A percentile compares a stretch with the other conserved stretches of the same genome.
phyloP scores from a whole-genome alignment of 1,140 invertebrate species.

The Batillaria attramentaria region DNA sequence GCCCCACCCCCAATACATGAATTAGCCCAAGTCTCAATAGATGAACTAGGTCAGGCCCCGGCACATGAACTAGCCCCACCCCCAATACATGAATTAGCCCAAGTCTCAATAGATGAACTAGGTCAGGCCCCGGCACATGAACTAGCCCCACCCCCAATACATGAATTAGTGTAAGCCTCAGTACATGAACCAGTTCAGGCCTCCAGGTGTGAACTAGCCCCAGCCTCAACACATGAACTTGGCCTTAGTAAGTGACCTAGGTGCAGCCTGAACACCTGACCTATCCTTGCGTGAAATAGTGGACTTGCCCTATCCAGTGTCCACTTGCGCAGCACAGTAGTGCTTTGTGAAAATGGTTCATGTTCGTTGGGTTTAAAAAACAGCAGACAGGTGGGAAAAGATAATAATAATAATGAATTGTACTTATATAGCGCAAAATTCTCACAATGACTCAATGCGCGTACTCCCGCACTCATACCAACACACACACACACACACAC shows the following conservation, averaged over 20 bases:
- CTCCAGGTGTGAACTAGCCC: too few relatives aligned
- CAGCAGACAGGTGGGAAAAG: not conserved
- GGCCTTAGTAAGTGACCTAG: too few relatives aligned
- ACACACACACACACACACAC: not conserved
- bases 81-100: not conserved
- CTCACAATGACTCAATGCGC: not conserved
- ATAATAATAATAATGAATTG: not conserved
- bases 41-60: not conserved
- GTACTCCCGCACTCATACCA: not conserved
- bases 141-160: not conserved
- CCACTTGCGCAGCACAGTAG: not conserved
- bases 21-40: not conserved
- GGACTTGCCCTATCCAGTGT: too few relatives aligned
- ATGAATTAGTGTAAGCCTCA: too few relatives aligned
- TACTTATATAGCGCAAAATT: not conserved
- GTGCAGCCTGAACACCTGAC: too few relatives aligned
- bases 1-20: not conserved
- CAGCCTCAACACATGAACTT: too few relatives aligned
- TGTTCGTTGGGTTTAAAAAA: not conserved
- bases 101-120: not conserved
- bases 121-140: too few relatives aligned
- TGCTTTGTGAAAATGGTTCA: not conserved
- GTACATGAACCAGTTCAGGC: too few relatives aligned
- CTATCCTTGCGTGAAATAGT: too few relatives aligned
- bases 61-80: not conserved